Evolutionary conservation across 1,140 invertebrate species (phyloP), one percentile per base, ranked within the genome.

Genomic region (Papilio polytes): DNA sequence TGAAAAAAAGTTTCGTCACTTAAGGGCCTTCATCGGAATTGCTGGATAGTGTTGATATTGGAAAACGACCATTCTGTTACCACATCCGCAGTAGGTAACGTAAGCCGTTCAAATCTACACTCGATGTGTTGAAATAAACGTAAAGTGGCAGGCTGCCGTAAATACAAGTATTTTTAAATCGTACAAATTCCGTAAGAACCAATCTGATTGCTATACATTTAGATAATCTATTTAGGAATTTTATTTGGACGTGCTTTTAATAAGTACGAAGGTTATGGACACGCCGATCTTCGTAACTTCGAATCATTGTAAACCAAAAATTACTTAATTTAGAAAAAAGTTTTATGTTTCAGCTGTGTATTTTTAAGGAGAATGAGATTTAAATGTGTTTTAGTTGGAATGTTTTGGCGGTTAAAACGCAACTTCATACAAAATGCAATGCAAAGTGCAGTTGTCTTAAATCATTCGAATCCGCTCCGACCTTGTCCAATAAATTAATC

Each of bases 151-250:
- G 63, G 3, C 59, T 10, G 59, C 13, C 26, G 63, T 31, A 70
- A 15, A 70, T 70, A 70, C 13, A 70, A 70, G 63, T 70, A 70
- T 70, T 70, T 70, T 70, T 70, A 70, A 70, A 63, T 63, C 59
- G 20, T 7, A 63, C 59, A 13, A 22, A 63, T 70, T 70, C 77
- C 63, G 26, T 4, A 36, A 12, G 9, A 70, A 70, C 63, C 26
- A 31, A 15, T 31, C 22, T 26, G 59, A 26, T 63, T 36, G 63
- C 63, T 10, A 12, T 31, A 0, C 13, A 70, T 70, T 70, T 70
- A 36, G 26, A 70, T 31, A 70, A 70, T 70, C 22, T 36, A 70
- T 70, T 70, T 70, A 70, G 26, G 26, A 70, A 70, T 70, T 70
- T 31, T 36, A 70, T 70, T 70, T 70, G 31, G 63, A 31, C 59